These are phyloP conservation scores for Morpho deidamia DNA, from an alignment of 2,888 invertebrate species.

Conservation along the genomic window DNA sequence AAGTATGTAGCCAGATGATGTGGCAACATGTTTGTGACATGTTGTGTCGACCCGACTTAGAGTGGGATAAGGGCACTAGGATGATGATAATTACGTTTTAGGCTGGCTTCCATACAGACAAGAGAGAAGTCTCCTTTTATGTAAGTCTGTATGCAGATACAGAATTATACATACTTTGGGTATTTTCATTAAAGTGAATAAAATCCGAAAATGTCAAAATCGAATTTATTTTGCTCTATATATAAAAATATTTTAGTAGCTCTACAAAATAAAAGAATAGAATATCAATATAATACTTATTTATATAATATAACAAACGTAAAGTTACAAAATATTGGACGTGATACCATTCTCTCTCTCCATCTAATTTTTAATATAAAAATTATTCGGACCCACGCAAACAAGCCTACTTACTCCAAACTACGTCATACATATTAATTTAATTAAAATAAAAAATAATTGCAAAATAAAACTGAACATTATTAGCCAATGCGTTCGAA, in stretches of 20 bases:
- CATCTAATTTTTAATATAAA: conserved; percentile 75
- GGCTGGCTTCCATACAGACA: too few relatives aligned
- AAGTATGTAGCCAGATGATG: too few relatives aligned
- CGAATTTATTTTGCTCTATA: conserved; percentile 67
- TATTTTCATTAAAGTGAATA: conserved; percentile 11
- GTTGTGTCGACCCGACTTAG: too few relatives aligned
- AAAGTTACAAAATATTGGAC: conserved; percentile 61
- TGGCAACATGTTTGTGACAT: too few relatives aligned
- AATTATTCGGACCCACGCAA: conserved; percentile 61
- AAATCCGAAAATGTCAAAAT: conserved; percentile 44
- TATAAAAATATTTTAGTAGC: conserved; percentile 65
- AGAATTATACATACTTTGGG: neutral
- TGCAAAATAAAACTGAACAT: conserved; percentile 2
- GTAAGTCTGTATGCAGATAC: too few relatives aligned
- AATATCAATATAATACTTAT: conserved; percentile 70
- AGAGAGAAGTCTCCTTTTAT: too few relatives aligned
- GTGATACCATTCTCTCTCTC: conserved; percentile 61
- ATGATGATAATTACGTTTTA: too few relatives aligned
- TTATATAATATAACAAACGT: conserved; percentile 59
- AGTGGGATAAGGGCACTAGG: too few relatives aligned
- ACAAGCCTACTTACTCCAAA: conserved; percentile 32
- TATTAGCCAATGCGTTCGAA: neutral
- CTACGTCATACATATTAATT: conserved; percentile 34
- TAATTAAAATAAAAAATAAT: conserved; percentile 7
- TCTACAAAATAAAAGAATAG: conserved; percentile 68